Evolutionary conservation across 2,888 invertebrate species (phyloP).

Genomic region (Anoplius nigerrimus): DNA sequence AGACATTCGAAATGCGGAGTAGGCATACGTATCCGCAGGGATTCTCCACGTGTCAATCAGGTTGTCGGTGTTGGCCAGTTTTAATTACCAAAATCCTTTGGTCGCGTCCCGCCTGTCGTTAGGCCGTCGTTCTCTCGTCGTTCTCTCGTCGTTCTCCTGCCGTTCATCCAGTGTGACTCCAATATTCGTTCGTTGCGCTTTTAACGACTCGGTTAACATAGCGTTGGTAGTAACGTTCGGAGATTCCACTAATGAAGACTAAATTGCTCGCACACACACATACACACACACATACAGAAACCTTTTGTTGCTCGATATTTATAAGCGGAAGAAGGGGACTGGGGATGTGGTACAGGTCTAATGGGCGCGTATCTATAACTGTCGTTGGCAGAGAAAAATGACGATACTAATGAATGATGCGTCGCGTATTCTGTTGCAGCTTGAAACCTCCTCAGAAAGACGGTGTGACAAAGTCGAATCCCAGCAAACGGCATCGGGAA

Average conservation of each 20-base stretch:
- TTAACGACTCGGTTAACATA: conserved; percentile 35
- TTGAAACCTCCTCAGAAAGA: conserved; percentile 96
- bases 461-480: conserved; percentile 97
- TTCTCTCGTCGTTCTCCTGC: conserved; percentile 19
- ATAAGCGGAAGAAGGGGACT: too few species aligned
- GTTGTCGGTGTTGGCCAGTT: conserved; percentile 35
- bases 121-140: conserved; percentile 8
- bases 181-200: conserved; percentile 22
- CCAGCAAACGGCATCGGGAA: conserved; percentile 98
- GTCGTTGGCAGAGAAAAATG: too few species aligned
- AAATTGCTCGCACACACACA: too few species aligned
- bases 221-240: conserved; percentile 14
- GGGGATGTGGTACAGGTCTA: too few species aligned
- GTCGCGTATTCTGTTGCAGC: conserved; percentile 77
- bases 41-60: conserved; percentile 54
- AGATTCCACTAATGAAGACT: conserved; percentile 37
- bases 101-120: conserved; percentile 23
- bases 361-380: not conserved
- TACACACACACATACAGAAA: too few species aligned
- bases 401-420: not conserved
- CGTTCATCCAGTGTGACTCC: not conserved
- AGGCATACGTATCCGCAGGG: conserved; percentile 39
- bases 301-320: too few species aligned
- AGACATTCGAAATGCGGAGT: conserved; percentile 27
- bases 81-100: conserved; percentile 53